Conservation (phyloP, 2,113 vertebrate genomes). For the Syngnathoides biaculeatus region DNA sequence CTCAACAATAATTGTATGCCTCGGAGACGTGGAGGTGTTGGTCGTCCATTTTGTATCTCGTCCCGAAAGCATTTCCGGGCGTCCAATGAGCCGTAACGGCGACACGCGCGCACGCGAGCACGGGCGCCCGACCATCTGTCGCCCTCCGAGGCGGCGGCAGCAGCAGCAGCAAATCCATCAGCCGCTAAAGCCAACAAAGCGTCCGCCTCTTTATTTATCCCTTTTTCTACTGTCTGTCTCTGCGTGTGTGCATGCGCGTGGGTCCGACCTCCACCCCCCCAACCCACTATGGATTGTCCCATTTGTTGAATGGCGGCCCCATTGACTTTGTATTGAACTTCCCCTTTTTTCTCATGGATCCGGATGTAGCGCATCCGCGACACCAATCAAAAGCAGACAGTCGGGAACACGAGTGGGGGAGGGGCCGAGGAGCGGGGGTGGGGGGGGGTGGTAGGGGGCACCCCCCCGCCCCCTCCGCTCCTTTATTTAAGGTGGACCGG, state of each 20-base stretch:
- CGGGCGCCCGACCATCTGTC: not conserved
- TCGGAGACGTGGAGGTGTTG: too few species aligned
- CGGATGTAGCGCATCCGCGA: conserved; percentile 70
- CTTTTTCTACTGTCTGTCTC: not conserved
- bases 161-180: not conserved
- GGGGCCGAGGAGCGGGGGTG: not conserved
- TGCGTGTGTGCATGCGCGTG: not conserved
- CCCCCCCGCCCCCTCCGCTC: conserved; percentile 38
- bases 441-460: not conserved
- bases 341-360: conserved; percentile 70
- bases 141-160: not conserved
- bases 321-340: conserved; percentile 76
- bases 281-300: conserved; percentile 66
- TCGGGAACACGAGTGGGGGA: conserved; percentile 38
- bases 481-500: conserved; percentile 68
- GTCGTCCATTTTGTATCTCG: not conserved
- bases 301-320: conserved; percentile 72
- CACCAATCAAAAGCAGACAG: conserved; percentile 75
- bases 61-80: not conserved
- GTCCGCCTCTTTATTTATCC: not conserved
- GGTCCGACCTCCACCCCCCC: too few species aligned
- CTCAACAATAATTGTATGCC: too few species aligned
- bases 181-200: not conserved
- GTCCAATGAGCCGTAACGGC: not conserved
- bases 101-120: too few species aligned